Base-by-base conservation (phyloP, 1,140 invertebrate genomes). In the Agrilus planipennis region DNA sequence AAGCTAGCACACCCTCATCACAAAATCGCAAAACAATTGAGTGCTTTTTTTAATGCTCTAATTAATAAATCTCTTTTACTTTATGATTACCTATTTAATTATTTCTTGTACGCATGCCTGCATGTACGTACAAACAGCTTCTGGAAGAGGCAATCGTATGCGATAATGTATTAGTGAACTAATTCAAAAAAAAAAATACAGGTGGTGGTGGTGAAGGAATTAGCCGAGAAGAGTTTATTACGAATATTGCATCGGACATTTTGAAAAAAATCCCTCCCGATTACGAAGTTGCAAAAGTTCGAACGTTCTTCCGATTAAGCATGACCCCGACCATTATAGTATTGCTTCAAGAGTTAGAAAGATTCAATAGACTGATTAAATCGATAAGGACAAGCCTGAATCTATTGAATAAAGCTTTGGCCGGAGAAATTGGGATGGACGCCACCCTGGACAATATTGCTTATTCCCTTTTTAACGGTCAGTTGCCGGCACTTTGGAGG, bases 401-500 rank as follows among this genome's bases (percentile, higher is more conserved):
- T 4, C 71, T 84, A 32, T 63, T 93, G 30, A 47, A 54, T 41
- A 57, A 68, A 76, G 88, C 87, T 1, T 68, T 92, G 32, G 77
- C 79, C 29, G 89, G 89, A 27, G 86, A 92, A 68, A 89, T 91
- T 43, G 86, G 86, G 31, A 89, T 92, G 85, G 86, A 89, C 60
- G 70, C 70, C 32, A 67, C 81, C 25, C 61, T 92, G 45, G 89
- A 94, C 58, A 85, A 81, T 58, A 77, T 91, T 22, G 75, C 84
- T 1, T 69, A 73, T 53, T 77, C 79, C 10, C 63, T 94, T 37
- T 89, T 79, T 60, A 91, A 91, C 64, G 88, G 86, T 14, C 73
- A 76, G 44, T 64, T 94, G 47, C 89, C 89, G 19, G 56, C 63
- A n/a, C 76, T 75, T 41, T 94, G 89, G 89, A 68, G 79, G 15